Conservation (phyloP, 2,797 vertebrate species). For the Phrynocephalus forsythii region DNA sequence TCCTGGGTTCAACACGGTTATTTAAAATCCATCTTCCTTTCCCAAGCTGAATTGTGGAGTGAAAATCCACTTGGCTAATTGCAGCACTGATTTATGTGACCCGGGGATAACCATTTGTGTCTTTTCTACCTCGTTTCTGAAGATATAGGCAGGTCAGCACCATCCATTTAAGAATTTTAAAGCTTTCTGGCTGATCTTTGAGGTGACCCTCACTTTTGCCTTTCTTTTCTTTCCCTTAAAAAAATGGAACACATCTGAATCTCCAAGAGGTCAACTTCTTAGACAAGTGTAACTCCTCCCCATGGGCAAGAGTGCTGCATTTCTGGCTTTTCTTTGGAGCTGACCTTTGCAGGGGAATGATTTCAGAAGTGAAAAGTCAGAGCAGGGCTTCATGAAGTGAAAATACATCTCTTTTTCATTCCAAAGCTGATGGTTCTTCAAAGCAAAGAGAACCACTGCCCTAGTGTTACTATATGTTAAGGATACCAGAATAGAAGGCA, state of each 20-base stretch:
- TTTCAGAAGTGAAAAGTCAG: neutral
- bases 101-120: neutral
- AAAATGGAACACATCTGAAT: neutral
- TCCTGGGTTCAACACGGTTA: neutral
- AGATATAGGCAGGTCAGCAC: conserved; percentile 3
- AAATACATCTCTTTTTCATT: neutral
- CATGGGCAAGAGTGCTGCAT: neutral
- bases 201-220: neutral
- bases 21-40: conserved; percentile 26
- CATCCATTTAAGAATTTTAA: conserved; percentile 6
- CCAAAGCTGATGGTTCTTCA: neutral
- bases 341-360: conserved; percentile 7
- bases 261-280: conserved; percentile 1
- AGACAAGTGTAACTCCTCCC: conserved; percentile 3
- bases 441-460: neutral
- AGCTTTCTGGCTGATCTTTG: conserved; percentile 18
- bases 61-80: conserved; percentile 28
- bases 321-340: neutral
- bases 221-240: neutral
- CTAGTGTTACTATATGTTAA: neutral
- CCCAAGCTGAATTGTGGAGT: neutral
- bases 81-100: conserved; percentile 8
- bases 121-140: neutral
- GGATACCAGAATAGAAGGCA: neutral
- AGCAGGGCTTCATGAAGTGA: neutral